Base-by-base conservation (phyloP, 2,888 invertebrate species). In the Bedellia somnulentella region DNA sequence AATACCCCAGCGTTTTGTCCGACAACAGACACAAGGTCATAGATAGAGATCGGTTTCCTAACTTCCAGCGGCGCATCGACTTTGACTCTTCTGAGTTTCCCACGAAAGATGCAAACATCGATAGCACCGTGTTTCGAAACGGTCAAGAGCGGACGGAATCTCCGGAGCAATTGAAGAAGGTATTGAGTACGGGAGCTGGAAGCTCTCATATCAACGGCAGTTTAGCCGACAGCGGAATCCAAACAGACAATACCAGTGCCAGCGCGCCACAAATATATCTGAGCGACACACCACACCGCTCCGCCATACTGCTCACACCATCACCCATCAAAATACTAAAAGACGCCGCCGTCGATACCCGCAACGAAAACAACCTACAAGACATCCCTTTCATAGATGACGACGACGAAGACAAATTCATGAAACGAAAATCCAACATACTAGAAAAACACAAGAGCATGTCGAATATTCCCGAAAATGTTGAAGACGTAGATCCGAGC, bases 331-430 rank as follows among this genome's bases (percentile, higher is more conserved):
- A 57, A 38, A 60, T 66, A 27, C 41, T 64, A 2, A 73, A 66
- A 43, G 75, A 75, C 38, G 75, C 70, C 0, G 55, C 73, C 0
- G 73, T 73, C 0, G 75, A 73, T 27, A 75, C 75, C 0, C 52
- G 73, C 40, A 73, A 75, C 36, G 70, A 71, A 27, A 66, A 73
- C 29, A 73, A 73, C 17, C 47, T 71, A 1, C 73, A 75, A 49
- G 75, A 75, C 29, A 70, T 75, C 45, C 75, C 73, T 0, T 75
- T 71, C 24, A 75, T 75, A 33, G 75, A 75, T 24, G 62, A 66
- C 4, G 73, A 73, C 1, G 70, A 73, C 8, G 61, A 61, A 0
- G 44, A 45, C 0, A 47, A 40, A 5, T 46, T 45, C 29, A 50
- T 53, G 42, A 60, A 50, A 37, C 40, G 56, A 33, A 43, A 57